phyloP scores from a whole-genome alignment of 1,140 invertebrate species.

The Drosophila virilis region DNA sequence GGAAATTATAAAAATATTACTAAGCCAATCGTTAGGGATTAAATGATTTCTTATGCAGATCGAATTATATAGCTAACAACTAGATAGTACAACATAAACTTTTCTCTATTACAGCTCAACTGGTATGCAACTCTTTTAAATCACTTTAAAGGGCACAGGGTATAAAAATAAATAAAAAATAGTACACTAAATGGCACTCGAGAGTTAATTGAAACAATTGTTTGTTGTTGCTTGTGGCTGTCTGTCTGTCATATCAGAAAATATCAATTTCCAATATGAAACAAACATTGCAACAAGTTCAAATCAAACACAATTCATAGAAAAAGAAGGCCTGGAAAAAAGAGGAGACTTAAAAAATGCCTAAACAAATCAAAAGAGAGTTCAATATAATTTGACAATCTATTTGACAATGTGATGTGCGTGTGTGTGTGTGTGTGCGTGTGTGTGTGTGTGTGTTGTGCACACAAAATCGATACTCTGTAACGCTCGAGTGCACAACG shows the following conservation, averaged over 20 bases:
- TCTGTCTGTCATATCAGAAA: conserved; percentile 35
- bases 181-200: conserved; percentile 27
- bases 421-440: conserved; percentile 15
- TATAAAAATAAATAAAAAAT: neutral
- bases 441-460: conserved; percentile 32
- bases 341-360: conserved; percentile 8
- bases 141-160: too few relatives aligned
- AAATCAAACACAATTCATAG: conserved; percentile 26
- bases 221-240: conserved; percentile 21
- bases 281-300: conserved; percentile 44
- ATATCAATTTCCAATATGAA: conserved; percentile 50
- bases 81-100: too few relatives aligned
- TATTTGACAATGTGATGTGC: conserved; percentile 25
- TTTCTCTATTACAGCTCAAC: too few relatives aligned
- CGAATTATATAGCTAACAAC: too few relatives aligned
- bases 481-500: conserved; percentile 39
- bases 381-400: conserved; percentile 37
- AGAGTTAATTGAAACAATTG: conserved; percentile 52
- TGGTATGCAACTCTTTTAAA: too few relatives aligned
- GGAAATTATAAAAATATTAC: too few relatives aligned
- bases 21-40: too few relatives aligned
- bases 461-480: conserved; percentile 53
- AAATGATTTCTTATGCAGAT: too few relatives aligned
- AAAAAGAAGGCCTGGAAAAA: conserved; percentile 23
- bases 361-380: conserved; percentile 51